Evolutionary conservation across 2,797 vertebrate species (phyloP), one percentile per base, ranked within the genome.

Genomic region (Heterohyrax brucei): DNA sequence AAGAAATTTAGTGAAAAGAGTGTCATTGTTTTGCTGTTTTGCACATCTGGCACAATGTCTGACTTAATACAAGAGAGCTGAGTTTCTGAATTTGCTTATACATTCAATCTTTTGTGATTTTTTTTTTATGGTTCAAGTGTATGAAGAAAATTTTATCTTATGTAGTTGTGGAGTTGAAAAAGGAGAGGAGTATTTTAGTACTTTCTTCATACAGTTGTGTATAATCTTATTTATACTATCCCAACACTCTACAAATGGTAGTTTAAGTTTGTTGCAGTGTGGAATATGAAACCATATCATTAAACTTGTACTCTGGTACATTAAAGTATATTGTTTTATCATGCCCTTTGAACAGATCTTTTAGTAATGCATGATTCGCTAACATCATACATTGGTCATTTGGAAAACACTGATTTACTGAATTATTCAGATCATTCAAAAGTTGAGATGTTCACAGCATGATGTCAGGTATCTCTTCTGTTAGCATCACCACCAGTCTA

Each of bases 321-420:
- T 82, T 81, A 81, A 91, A 89, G 87, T 68, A 14, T 2, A 14
- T 64, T 96, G 77, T 30, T 96, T 87, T 82, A 68, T 30, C 76
- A 93, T 90, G 14, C 8, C 78, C 68, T 88, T 72, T 92, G 79
- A 90, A 56, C 92, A 53, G 8, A 19, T 92, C 28, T 84, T 93
- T 94, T 64, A 91, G 88, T 56, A 56, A 56, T 56, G 13, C 53
- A 56, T 56, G 53, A 56, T 56, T 56, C 18, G 4, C 13, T 56
- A 66, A 76, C 53, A 78, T 21, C 16, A 56, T 66, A 62, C 5
- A 24, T 62, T 48, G n/a, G 50, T 84, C 72, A 78, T 87, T 75
- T 91, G 72, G 44, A 87, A 96, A 93, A 78, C 50, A 84, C 1
- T 59, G 59, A n/a, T 84, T 86, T 82, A 70, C 53, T 83, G 78